Evolutionary conservation across 30 jellyfish, hydroid and myxozoan species (phyloP), one percentile per base, ranked within the genome.

Genomic region (Cassiopea andromeda): DNA sequence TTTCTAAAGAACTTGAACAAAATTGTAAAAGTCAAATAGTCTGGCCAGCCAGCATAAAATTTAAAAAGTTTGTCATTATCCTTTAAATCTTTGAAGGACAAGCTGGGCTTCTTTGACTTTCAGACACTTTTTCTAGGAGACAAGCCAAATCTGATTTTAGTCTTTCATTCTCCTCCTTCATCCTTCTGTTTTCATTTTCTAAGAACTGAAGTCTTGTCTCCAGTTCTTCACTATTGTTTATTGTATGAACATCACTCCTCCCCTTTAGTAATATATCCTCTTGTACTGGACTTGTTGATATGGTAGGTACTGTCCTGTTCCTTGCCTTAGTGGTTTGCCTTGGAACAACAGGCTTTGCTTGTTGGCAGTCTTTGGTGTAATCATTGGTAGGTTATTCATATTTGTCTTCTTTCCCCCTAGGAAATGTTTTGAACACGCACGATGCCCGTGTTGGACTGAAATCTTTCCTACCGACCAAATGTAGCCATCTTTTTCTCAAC

Each of bases 11-110:
- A 68, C 18, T 89, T 81, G 44, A 81, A 80, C 71, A 89, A 75
- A 15, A 59, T 69, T 89, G 81, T 81, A 72, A 89, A 89, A 81
- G 81, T 74, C 81, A 44, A 44, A 75, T 81, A 89, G 2, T 66
- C 75, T 14, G 67, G 60, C 18, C 81, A 60, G 46, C 93, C 97
- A 18, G 90, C 76, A 50, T 87, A 87, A 77, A 87, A 87, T 44
- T 69, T 75, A 69, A 87, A 87, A 68, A 75, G 8, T 75, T 75
- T 75, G 48, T 72, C 81, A 72, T 72, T 49, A 27, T 72, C 81
- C 81, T 0, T 72, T 72, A 72, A 14, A 27, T 72, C 81, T 27
- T 72, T 17, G 10, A 72, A 72, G 1, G 50, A 27, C 1, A 72
- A 72, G 60, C 81, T 49, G 47, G 81, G 60, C 81, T 72, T 72